Conservation (phyloP, 1,140 invertebrate genomes). For the Aphis gossypii region DNA sequence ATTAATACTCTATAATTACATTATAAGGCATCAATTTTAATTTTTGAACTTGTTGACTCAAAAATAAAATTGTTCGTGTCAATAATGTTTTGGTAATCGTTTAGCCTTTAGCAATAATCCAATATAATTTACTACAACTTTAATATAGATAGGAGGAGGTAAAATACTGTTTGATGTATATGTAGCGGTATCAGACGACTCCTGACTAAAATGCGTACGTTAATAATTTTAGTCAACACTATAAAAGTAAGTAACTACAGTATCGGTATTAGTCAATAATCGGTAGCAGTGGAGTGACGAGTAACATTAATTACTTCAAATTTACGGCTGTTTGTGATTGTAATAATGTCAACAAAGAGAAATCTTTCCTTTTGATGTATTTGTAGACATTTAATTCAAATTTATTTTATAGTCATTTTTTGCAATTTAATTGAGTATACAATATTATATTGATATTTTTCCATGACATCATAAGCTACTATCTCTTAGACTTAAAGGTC, state of each 20-base stretch:
- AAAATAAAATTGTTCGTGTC: background rate
- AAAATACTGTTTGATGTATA: background rate
- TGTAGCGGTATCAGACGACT: background rate
- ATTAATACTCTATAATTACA: background rate
- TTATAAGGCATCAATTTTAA: background rate
- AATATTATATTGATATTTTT: background rate
- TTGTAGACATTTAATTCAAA: too few relatives aligned
- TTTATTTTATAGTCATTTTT: too few relatives aligned
- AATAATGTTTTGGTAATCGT: background rate
- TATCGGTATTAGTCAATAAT: too few relatives aligned
- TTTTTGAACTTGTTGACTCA: background rate
- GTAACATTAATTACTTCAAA: too few relatives aligned
- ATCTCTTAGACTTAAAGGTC: background rate
- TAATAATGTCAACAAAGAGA: too few relatives aligned
- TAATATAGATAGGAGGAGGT: background rate
- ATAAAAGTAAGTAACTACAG: too few relatives aligned
- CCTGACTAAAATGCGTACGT: background rate
- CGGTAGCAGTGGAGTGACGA: too few relatives aligned
- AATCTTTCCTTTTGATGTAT: too few relatives aligned
- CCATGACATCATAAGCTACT: background rate
- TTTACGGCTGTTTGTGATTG: too few relatives aligned
- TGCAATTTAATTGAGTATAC: too few relatives aligned
- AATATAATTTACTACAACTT: background rate
- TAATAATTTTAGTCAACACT: too few relatives aligned
- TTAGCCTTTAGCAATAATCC: background rate